Evolutionary conservation across 2,113 vertebrate genomes (phyloP), one percentile per base, ranked within the genome.

Genomic region (Nothocercus nigrocapillus): DNA sequence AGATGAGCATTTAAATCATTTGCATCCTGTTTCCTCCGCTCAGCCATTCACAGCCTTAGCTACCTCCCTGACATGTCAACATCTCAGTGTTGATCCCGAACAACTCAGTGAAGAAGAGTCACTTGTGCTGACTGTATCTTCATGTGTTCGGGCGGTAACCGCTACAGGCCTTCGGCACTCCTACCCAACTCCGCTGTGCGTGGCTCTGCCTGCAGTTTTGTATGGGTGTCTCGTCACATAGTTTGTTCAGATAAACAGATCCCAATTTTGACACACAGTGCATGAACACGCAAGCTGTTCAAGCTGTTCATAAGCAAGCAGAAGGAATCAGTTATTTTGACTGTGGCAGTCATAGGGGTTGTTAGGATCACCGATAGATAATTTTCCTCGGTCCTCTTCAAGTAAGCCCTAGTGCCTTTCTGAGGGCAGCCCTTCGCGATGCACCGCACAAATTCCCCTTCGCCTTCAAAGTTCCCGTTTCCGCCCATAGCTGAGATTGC

Each of bases 271-370:
- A 84, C 1, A 3, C 0, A 0, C 6, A 59, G 62, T 70, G 22
- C 63, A 82, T 79, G 86, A 77, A 53, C 45, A 40, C 13, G 22
- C 75, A 66, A 90, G 32, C 32, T 75, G 63, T 72, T 88, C 38
- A 67, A 13, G 56, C 66, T 90, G 72, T 78, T 54, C 58, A 69
- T 66, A 89, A 93, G 69, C 13, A 89, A 82, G 62, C 53, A 82
- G 89, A 87, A 82, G 40, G 74, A 96, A 82, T 40, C 30, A 80
- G 85, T 96, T 85, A 73, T 87, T 96, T 91, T 73, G 15, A 69
- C 36, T 73, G 53, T 22, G 28, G 40, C 51, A 88, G 36, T 92
- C 74, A 30, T 78, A 72, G 8, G 20, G 7, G 32, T n/a, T 84
- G 34, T 28, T 92, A 51, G 53, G 27, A 32, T 56, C 59, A 58